Evolutionary conservation across 2,888 invertebrate species (phyloP).

Genomic region (Epinotia demarniana): DNA sequence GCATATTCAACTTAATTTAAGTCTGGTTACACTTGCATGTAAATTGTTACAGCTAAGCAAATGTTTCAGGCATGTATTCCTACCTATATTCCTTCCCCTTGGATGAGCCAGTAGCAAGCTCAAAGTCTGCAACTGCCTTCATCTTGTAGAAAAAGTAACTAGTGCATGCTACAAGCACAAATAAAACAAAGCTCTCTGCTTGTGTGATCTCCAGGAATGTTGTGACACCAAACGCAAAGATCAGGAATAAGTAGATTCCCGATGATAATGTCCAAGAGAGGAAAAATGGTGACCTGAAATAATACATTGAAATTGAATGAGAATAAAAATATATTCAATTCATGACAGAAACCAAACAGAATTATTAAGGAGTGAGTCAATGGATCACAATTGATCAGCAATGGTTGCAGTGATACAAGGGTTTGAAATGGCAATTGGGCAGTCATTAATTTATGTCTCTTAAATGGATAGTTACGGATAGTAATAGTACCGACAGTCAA

Average conservation of each 20-base stretch:
- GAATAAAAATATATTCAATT: too few species aligned
- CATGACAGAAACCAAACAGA: too few species aligned
- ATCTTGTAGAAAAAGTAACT: constrained; percentile 77
- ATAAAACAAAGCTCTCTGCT: constrained; percentile 73
- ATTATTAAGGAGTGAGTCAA: too few species aligned
- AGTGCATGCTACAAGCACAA: constrained; percentile 68
- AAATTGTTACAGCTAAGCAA: background rate
- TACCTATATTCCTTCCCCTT: constrained; percentile 81
- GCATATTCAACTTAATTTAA: too few species aligned
- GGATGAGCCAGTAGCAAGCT: constrained; percentile 71
- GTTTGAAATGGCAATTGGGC: too few species aligned
- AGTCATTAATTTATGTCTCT: too few species aligned
- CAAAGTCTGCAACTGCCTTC: constrained; percentile 75
- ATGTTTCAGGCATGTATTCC: background rate
- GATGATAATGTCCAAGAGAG: constrained; percentile 90
- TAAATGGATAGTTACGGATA: too few species aligned
- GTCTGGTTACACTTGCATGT: too few species aligned
- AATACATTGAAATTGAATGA: background rate
- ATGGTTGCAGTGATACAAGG: too few species aligned
- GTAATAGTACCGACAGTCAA: too few species aligned
- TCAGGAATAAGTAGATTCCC: constrained; percentile 85
- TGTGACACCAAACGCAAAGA: constrained; percentile 89
- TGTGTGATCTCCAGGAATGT: constrained; percentile 87
- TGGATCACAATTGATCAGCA: too few species aligned
- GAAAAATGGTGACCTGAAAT: constrained; percentile 89